Evolutionary conservation across 2,797 vertebrate species (phyloP).

Genomic region (Arrhamphus sclerolepis): DNA sequence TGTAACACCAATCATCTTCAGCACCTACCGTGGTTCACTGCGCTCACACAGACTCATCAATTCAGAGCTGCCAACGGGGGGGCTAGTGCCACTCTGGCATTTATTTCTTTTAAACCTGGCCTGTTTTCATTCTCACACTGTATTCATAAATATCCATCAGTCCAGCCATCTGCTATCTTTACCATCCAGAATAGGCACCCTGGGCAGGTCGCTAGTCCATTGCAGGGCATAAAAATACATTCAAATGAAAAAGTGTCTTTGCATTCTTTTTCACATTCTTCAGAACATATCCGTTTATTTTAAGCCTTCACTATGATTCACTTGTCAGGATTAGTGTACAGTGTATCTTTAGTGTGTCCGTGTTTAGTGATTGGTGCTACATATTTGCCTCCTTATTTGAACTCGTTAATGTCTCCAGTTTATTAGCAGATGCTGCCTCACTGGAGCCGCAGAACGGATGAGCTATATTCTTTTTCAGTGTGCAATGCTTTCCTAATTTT

Average conservation of each 20-base stretch:
- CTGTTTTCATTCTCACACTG: too few relatives aligned
- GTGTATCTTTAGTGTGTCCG: neutral
- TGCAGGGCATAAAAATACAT: too few relatives aligned
- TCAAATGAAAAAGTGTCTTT: too few relatives aligned
- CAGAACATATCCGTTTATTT: neutral
- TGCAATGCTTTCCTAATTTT: constrained; percentile 45
- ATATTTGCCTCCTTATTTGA: constrained; percentile 29
- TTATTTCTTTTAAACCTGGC: too few relatives aligned
- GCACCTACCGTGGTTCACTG: constrained; percentile 42
- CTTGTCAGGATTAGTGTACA: neutral
- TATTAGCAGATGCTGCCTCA: constrained; percentile 19
- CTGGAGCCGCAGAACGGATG: neutral
- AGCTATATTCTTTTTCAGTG: constrained; percentile 42
- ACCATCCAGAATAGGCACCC: too few relatives aligned
- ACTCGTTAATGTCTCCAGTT: constrained; percentile 19
- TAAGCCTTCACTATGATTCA: too few relatives aligned
- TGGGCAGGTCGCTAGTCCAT: too few relatives aligned
- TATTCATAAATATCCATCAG: too few relatives aligned
- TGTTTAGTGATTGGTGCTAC: constrained; percentile 11
- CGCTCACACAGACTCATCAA: neutral
- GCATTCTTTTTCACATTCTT: neutral
- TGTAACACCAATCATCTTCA: constrained; percentile 59
- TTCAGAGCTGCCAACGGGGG: neutral
- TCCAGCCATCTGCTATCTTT: too few relatives aligned
- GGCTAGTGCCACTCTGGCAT: neutral